Evolutionary conservation across 1,140 invertebrate genomes (phyloP).

Genomic region (Polypedilum vanderplanki): DNA sequence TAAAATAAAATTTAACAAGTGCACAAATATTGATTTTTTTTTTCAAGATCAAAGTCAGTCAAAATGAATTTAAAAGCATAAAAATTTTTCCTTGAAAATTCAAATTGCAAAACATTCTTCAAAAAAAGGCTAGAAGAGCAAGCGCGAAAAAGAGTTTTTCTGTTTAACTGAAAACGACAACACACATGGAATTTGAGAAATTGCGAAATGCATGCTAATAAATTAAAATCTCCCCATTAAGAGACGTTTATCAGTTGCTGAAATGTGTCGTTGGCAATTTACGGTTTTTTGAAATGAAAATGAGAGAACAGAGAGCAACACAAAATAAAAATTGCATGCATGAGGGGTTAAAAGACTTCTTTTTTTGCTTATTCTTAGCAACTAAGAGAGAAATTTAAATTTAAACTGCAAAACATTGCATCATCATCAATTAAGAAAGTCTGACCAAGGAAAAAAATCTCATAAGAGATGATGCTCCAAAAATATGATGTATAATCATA

Average conservation of each 20-base stretch:
- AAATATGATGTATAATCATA: background rate
- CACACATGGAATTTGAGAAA: constrained; percentile 23
- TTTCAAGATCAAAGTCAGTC: too few species aligned
- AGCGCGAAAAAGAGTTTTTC: too few species aligned
- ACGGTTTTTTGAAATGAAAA: constrained; percentile 2
- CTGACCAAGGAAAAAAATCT: background rate
- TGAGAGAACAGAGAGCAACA: background rate
- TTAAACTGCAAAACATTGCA: background rate
- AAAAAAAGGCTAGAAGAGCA: too few species aligned
- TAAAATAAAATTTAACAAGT: too few species aligned
- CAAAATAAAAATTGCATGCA: background rate
- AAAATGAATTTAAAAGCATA: too few species aligned
- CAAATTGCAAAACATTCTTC: too few species aligned
- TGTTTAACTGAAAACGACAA: background rate
- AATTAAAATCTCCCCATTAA: constrained; percentile 25
- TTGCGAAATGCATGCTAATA: constrained; percentile 20
- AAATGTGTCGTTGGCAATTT: constrained; percentile 17
- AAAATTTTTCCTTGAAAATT: too few species aligned
- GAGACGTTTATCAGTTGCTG: constrained; percentile 27
- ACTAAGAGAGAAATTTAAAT: background rate
- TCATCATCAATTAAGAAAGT: background rate
- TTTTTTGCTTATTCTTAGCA: too few species aligned
- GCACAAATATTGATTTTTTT: too few species aligned
- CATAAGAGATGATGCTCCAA: too few species aligned
- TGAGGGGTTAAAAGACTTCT: background rate